phyloP scores from a whole-genome alignment of 1,140 invertebrate genomes.

The Metopolophium dirhodum region DNA sequence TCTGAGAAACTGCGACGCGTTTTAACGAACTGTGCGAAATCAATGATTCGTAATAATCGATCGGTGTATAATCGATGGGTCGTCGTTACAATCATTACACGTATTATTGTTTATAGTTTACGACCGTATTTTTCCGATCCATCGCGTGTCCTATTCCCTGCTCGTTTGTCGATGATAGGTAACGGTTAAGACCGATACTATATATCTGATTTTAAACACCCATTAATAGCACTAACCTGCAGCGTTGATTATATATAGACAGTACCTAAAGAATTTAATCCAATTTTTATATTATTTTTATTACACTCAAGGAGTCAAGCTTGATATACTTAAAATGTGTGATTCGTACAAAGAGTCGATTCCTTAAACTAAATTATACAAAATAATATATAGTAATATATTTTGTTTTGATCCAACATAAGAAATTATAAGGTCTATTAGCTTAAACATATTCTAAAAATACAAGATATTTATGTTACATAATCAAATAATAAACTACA shows the following conservation, averaged over 20 bases:
- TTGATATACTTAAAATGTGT: neutral
- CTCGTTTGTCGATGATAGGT: neutral
- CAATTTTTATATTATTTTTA: neutral
- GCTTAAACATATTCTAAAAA: neutral
- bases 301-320: neutral
- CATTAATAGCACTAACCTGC: neutral
- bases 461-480: neutral
- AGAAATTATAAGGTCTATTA: too few relatives aligned
- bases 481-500: neutral
- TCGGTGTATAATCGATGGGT: neutral
- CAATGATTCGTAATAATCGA: conserved; percentile 31
- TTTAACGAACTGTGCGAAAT: conserved; percentile 39
- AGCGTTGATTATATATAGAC: neutral
- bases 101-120: neutral
- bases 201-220: neutral
- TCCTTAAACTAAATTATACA: neutral
- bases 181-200: neutral
- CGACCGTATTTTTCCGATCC: neutral
- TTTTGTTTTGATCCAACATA: neutral
- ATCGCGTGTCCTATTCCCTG: neutral
- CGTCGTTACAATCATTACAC: neutral
- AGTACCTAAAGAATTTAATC: neutral
- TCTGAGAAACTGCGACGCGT: neutral
- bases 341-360: neutral
- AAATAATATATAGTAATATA: too few relatives aligned